phyloP scores from a whole-genome alignment of 2,888 invertebrate species.

The Herminia tarsipennalis region DNA sequence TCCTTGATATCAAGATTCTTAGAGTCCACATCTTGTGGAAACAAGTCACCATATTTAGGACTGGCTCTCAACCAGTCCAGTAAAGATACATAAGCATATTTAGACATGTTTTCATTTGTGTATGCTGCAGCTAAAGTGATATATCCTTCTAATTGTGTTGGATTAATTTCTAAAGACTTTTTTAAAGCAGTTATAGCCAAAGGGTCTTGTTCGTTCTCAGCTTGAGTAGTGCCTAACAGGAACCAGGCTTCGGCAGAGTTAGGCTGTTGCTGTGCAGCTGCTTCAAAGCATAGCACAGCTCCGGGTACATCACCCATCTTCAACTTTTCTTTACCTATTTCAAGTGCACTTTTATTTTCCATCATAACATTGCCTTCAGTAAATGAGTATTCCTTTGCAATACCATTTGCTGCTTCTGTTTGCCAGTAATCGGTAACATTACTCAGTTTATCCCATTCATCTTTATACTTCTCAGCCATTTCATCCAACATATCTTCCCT shows the following conservation, averaged over 20 bases:
- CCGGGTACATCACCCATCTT: slow-evolving; percentile 96
- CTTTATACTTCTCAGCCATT: slow-evolving; percentile 87
- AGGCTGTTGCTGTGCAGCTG: slow-evolving; percentile 94
- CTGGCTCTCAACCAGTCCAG: slow-evolving; percentile 92
- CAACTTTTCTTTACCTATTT: slow-evolving; percentile 93
- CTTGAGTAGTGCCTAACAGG: slow-evolving; percentile 95
- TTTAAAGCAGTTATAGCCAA: slow-evolving; percentile 96
- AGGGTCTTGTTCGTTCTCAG: slow-evolving; percentile 99
- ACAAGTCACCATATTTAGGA: slow-evolving; percentile 92
- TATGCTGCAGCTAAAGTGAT: slow-evolving; percentile 97
- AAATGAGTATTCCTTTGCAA: slow-evolving; percentile 90
- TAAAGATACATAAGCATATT: slow-evolving; percentile 94
- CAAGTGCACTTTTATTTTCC: slow-evolving; percentile 91
- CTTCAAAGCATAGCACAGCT: slow-evolving; percentile 98
- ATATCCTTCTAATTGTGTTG: slow-evolving; percentile 92
- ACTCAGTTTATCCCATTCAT: slow-evolving; percentile 92
- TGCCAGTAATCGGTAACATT: slow-evolving; percentile 89
- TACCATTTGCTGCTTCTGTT: slow-evolving; percentile 79
- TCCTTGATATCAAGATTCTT: slow-evolving; percentile 75
- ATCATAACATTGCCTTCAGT: slow-evolving; percentile 94
- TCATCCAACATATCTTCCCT: slow-evolving; percentile 78
- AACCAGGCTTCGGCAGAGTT: slow-evolving; percentile 94
- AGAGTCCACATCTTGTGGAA: slow-evolving; percentile 81
- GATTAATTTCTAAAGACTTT: slow-evolving; percentile 92
- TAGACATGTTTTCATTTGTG: slow-evolving; percentile 97